Evolutionary conservation across 2,113 vertebrate genomes (phyloP).

Genomic region (Opisthocomus hoazin): DNA sequence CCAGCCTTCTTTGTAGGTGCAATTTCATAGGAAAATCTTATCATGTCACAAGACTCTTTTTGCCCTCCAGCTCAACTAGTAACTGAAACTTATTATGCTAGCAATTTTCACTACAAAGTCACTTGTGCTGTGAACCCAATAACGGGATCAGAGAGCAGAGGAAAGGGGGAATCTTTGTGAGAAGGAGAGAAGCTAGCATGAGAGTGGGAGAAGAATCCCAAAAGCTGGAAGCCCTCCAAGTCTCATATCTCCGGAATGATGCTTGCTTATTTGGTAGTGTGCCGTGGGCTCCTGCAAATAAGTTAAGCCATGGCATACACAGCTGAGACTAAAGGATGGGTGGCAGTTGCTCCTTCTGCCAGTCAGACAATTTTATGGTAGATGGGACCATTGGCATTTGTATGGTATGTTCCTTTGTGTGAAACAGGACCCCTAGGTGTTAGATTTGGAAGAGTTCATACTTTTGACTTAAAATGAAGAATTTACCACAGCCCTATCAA

Average conservation of each 20-base stretch:
- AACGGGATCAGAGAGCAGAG: slow-evolving; percentile 1
- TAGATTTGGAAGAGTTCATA: not conserved
- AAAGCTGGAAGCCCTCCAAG: slow-evolving; percentile 7
- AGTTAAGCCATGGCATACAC: not conserved
- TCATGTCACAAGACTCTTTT: slow-evolving; percentile 14
- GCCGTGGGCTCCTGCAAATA: not conserved
- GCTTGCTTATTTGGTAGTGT: not conserved
- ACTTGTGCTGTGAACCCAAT: not conserved
- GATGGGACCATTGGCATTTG: accelerated
- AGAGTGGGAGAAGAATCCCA: not conserved
- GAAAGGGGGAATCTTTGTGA: not conserved
- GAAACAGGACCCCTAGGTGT: not conserved
- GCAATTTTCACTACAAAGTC: slow-evolving; percentile 52
- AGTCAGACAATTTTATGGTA: not conserved
- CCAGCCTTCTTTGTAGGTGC: slow-evolving; percentile 15
- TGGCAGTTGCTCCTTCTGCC: not conserved
- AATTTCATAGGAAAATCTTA: slow-evolving; percentile 53
- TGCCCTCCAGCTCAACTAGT: slow-evolving; percentile 30
- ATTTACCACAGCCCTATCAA: not conserved
- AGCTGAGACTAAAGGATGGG: not conserved
- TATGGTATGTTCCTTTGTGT: not conserved
- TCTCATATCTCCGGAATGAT: not conserved
- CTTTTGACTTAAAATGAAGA: not conserved
- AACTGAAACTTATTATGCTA: slow-evolving; percentile 32
- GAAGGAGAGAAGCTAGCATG: not conserved